A percentile compares a stretch with the other conserved stretches of the same genome.
Conservation (phyloP, 2,797 vertebrate genomes). For the Peromyscus aztecus region DNA sequence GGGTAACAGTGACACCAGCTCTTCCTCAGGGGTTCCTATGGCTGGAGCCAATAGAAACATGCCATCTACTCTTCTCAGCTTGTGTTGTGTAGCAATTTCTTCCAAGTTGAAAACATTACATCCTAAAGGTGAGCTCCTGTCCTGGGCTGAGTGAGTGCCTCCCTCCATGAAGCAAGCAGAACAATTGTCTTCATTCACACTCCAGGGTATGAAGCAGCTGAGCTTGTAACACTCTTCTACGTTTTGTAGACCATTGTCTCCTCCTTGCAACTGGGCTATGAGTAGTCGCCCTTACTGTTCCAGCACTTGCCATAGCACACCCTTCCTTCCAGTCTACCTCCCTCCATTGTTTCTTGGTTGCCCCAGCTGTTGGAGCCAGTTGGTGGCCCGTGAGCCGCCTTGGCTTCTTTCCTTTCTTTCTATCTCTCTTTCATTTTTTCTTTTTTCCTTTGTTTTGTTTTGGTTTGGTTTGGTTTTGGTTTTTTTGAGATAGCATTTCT, state of each 20-base stretch:
- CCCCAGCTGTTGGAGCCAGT: neutral
- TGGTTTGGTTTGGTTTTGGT: neutral
- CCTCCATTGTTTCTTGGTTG: neutral
- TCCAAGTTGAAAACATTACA: neutral
- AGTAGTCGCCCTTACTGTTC: neutral
- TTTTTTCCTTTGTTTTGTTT: neutral
- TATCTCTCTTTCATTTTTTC: too few species aligned
- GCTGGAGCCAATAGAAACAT: too few species aligned
- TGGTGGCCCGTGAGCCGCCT: neutral
- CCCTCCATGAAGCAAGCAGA: neutral
- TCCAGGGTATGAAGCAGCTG: neutral
- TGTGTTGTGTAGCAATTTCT: neutral
- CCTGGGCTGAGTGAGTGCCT: neutral
- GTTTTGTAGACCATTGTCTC: neutral
- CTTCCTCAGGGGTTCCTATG: neutral
- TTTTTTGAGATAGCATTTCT: neutral
- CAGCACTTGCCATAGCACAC: neutral
- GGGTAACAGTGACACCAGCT: too few species aligned
- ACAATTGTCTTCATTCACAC: conserved; percentile 9
- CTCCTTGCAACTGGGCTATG: neutral
- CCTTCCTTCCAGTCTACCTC: neutral
- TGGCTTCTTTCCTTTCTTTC: neutral
- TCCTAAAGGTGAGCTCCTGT: neutral
- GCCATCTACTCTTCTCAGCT: neutral
- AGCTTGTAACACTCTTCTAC: conserved; percentile 1